Conservation (phyloP, 30 jellyfish, hydroid and myxozoan species). For the Morbakka virulenta region DNA sequence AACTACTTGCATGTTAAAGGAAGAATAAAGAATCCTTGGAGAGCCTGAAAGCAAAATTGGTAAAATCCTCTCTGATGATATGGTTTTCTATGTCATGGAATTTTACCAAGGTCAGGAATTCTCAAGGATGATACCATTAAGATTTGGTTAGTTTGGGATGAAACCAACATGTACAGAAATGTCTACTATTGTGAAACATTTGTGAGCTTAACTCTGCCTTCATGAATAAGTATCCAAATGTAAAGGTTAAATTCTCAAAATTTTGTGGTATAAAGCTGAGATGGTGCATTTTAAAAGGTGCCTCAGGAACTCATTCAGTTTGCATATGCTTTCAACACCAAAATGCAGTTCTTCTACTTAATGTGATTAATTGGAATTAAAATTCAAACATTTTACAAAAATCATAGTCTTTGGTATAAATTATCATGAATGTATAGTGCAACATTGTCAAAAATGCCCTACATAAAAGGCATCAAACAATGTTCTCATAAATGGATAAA, state of each 20-base stretch:
- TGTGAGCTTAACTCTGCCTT: constrained; percentile 46
- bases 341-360: constrained; percentile 32
- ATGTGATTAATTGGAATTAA: constrained; percentile 23
- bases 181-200: constrained; percentile 43
- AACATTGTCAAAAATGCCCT: constrained; percentile 48
- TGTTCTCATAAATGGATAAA: constrained; percentile 24
- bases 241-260: constrained; percentile 48
- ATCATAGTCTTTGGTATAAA: constrained; percentile 25
- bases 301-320: constrained; percentile 74
- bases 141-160: constrained; percentile 52
- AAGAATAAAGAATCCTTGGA: constrained; percentile 28
- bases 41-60: constrained; percentile 5
- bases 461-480: neutral
- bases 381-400: constrained; percentile 35
- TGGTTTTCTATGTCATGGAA: neutral
- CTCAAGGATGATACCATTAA: constrained; percentile 47
- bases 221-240: constrained; percentile 22
- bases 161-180: constrained; percentile 36
- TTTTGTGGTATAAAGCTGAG: constrained; percentile 58
- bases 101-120: constrained; percentile 33
- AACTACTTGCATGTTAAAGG: constrained; percentile 10
- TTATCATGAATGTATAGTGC: constrained; percentile 47
- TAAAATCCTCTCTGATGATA: neutral
- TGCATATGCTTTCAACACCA: constrained; percentile 63
- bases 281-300: constrained; percentile 60